Conservation (phyloP, 1,140 invertebrate genomes). For the Drosophila insularis region DNA sequence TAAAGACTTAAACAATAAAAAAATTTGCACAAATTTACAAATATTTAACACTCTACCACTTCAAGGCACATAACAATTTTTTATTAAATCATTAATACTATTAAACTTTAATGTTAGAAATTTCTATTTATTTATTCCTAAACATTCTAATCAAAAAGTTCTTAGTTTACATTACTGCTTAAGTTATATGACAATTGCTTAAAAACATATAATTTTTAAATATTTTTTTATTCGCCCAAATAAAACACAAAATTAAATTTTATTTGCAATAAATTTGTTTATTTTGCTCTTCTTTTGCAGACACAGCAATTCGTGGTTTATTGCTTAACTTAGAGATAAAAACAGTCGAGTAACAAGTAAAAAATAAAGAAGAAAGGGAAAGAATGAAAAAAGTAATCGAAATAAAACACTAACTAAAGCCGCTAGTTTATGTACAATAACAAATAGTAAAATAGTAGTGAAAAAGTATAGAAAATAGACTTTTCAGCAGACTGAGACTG, state of each 20-base stretch:
- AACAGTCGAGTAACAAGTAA: slow-evolving; percentile 26
- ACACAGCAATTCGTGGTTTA: slow-evolving; percentile 37
- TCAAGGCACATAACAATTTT: no score
- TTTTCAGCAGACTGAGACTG: slow-evolving; percentile 24
- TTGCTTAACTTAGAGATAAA: slow-evolving; percentile 67
- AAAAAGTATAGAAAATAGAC: slow-evolving; percentile 1
- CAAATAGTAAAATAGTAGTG: slow-evolving; percentile 41
- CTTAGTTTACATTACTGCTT: no score
- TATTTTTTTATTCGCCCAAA: neutral
- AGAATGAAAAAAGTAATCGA: slow-evolving; percentile 17
- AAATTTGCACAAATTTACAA: no score
- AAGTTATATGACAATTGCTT: no score
- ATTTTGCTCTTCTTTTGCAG: slow-evolving; percentile 5
- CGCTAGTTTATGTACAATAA: slow-evolving; percentile 54
- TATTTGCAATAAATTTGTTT: neutral
- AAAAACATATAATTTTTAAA: no score
- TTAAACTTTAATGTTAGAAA: no score
- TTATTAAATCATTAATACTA: no score
- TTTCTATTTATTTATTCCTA: no score
- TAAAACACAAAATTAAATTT: neutral
- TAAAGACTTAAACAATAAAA: no score
- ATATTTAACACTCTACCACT: no score
- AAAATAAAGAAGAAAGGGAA: slow-evolving; percentile 3
- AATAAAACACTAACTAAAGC: slow-evolving; percentile 41
- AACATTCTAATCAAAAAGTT: no score